Conservation (phyloP, 2,888 invertebrate species). For the Lepidochrysops patricia region DNA sequence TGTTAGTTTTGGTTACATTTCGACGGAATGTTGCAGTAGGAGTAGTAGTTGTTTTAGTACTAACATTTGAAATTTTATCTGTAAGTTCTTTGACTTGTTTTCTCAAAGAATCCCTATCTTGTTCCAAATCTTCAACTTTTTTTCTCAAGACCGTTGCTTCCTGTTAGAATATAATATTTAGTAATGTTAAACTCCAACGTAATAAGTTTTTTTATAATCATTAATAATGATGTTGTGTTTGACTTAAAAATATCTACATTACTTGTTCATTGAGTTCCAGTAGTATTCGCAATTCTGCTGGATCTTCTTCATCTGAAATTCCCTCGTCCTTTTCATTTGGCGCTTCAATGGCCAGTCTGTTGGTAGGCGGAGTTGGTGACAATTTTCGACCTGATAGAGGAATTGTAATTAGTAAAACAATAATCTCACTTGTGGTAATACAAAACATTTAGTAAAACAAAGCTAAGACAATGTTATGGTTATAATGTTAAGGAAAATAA, state of each 20-base stretch:
- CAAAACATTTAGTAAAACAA: slow-evolving; percentile 20
- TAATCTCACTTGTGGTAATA: background rate
- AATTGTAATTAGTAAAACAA: slow-evolving; percentile 12
- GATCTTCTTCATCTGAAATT: slow-evolving; percentile 85
- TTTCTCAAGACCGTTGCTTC: slow-evolving; percentile 88
- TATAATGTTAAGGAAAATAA: slow-evolving; percentile 16
- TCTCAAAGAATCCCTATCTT: slow-evolving; percentile 82
- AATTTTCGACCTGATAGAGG: slow-evolving; percentile 76
- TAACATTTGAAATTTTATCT: slow-evolving; percentile 76
- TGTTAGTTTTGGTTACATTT: slow-evolving; percentile 52
- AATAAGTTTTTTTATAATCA: too few relatives aligned
- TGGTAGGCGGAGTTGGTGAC: slow-evolving; percentile 79
- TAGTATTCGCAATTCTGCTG: slow-evolving; percentile 87
- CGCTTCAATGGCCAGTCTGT: slow-evolving; percentile 77
- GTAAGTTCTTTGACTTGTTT: slow-evolving; percentile 85
- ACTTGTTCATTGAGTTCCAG: slow-evolving; percentile 91
- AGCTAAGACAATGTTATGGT: slow-evolving; percentile 21
- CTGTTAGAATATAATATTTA: too few relatives aligned
- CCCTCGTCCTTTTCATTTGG: slow-evolving; percentile 82
- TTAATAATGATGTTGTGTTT: too few relatives aligned
- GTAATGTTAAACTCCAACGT: too few relatives aligned
- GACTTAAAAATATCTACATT: slow-evolving; percentile 20
- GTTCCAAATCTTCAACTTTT: slow-evolving; percentile 89
- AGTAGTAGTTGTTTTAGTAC: slow-evolving; percentile 47
- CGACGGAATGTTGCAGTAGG: slow-evolving; percentile 44